phyloP scores from a whole-genome alignment of 1,140 invertebrate genomes.

The Lepidurus couesii region DNA sequence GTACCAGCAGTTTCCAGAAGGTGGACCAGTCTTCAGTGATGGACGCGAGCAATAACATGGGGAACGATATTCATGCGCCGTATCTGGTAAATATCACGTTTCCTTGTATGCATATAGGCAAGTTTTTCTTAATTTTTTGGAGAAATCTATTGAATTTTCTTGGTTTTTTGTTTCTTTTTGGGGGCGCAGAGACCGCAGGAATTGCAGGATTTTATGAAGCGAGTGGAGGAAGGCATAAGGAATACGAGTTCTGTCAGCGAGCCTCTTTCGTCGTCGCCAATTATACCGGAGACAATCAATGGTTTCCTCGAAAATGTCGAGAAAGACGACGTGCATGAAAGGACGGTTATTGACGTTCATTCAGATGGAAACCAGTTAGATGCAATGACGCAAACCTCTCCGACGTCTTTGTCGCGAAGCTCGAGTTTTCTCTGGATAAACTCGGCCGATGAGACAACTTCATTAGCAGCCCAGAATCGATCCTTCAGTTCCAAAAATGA shows the following conservation, averaged over 20 bases:
- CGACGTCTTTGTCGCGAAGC: slow-evolving; percentile 32
- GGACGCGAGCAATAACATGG: neutral
- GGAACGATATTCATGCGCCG: neutral
- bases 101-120: neutral
- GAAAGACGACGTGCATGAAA: neutral
- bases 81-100: neutral
- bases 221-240: slow-evolving; percentile 34
- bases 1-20: neutral
- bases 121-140: neutral
- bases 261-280: neutral
- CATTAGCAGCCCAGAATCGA: neutral
- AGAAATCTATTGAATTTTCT: neutral
- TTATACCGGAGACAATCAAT: neutral
- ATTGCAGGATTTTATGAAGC: slow-evolving; percentile 31
- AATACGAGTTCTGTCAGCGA: slow-evolving; percentile 12
- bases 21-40: neutral
- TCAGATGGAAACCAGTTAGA: slow-evolving; percentile 25
- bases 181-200: slow-evolving; percentile 31
- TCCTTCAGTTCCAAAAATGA: neutral
- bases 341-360: neutral
- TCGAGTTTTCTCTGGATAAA: slow-evolving; percentile 34
- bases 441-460: slow-evolving; percentile 23
- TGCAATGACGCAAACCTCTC: slow-evolving; percentile 34
- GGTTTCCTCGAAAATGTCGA: neutral
- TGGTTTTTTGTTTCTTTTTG: neutral